These are phyloP conservation scores for Helarctos malayanus DNA, from an alignment of 2,797 vertebrate genomes.

Conservation along the genomic window DNA sequence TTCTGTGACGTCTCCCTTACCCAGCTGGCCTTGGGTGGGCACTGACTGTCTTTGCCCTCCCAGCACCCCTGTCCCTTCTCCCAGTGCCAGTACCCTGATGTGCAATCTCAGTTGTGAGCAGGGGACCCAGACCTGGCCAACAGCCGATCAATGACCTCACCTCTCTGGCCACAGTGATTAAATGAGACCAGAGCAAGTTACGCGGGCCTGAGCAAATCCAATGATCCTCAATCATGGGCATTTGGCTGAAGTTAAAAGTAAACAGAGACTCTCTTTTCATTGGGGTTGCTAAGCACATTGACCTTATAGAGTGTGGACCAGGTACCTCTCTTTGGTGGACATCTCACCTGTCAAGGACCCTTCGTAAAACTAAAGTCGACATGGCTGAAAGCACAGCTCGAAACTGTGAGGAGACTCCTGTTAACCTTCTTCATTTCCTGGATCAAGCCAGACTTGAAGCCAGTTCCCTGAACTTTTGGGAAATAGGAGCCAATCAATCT, in stretches of 20 bases:
- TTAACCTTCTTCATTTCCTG: neutral
- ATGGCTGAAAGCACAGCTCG: neutral
- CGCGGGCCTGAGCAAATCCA: neutral
- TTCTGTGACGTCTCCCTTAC: neutral
- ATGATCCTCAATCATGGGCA: neutral
- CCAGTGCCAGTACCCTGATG: fast-evolving
- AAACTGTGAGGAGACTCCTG: neutral
- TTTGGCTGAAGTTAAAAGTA: neutral
- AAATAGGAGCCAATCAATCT: neutral
- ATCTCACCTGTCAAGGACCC: neutral
- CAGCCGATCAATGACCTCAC: neutral
- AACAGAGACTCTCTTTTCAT: neutral
- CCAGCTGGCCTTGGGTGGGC: no score
- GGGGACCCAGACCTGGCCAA: neutral
- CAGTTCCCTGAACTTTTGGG: neutral
- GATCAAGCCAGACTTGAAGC: neutral
- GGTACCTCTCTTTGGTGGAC: neutral
- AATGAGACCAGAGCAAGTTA: neutral
- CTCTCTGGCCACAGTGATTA: neutral
- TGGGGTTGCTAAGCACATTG: neutral
- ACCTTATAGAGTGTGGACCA: neutral
- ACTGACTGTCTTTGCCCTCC: neutral
- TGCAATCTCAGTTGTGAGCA: neutral
- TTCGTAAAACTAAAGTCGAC: neutral
- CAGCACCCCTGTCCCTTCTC: neutral